Evolutionary conservation across 2,113 vertebrate genomes (phyloP).

Genomic region (Desmodus rotundus): DNA sequence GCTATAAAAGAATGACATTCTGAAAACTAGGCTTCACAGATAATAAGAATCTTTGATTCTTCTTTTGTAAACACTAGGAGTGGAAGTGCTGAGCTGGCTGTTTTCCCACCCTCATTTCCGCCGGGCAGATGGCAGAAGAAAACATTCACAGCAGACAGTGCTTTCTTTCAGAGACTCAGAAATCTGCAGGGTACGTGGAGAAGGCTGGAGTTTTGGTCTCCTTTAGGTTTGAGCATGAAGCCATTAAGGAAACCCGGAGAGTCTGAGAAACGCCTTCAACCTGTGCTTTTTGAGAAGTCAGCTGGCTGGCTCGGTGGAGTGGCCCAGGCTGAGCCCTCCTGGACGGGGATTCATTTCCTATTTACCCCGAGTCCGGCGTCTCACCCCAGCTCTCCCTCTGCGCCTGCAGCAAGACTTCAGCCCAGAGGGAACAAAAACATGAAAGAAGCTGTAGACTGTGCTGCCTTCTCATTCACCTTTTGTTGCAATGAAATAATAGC

Average conservation of each 20-base stretch:
- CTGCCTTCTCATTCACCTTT: not conserved
- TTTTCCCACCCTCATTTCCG: not conserved
- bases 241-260: not conserved
- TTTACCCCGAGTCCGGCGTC: not conserved
- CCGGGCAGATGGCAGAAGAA: not conserved
- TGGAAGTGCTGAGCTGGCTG: not conserved
- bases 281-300: not conserved
- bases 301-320: not conserved
- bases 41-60: not conserved
- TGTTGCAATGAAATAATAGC: not conserved
- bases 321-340: not conserved
- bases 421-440: not conserved
- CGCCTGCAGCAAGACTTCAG: not conserved
- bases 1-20: not conserved
- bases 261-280: not conserved
- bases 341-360: not conserved
- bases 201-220: not conserved
- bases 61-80: not conserved
- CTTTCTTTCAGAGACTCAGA: slow-evolving; percentile 2
- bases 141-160: not conserved
- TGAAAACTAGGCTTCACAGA: not conserved
- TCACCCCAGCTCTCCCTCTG: not conserved
- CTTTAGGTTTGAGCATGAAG: not conserved
- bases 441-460: not conserved
- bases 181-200: not conserved